Conservation (phyloP, 2,888 invertebrate species). For the Mythimna pallens region DNA sequence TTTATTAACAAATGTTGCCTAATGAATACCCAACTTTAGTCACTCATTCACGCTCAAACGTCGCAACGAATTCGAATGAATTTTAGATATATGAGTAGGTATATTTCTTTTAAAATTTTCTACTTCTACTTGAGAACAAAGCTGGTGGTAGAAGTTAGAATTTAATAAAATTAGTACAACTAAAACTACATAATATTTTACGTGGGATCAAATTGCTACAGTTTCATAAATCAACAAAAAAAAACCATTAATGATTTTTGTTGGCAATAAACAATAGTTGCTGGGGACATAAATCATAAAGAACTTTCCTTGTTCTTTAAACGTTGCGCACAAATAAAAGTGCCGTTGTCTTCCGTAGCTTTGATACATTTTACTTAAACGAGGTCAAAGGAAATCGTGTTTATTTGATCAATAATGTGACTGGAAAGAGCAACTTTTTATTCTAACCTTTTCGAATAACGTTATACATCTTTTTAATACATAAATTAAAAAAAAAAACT, state of each 20-base stretch:
- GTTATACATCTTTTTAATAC: neutral
- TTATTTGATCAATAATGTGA: slow-evolving; percentile 26
- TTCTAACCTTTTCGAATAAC: neutral
- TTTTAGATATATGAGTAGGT: no score
- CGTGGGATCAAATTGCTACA: neutral
- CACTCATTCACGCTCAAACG: no score
- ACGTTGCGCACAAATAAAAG: slow-evolving; percentile 30
- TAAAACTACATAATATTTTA: neutral
- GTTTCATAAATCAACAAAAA: neutral
- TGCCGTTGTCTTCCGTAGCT: slow-evolving; percentile 14
- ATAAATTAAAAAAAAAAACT: no score
- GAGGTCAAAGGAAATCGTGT: slow-evolving; percentile 35
- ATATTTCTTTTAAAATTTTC: no score
- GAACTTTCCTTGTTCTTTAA: slow-evolving; percentile 37
- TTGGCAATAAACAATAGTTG: slow-evolving; percentile 38
- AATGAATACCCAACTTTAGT: no score
- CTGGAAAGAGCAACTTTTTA: neutral
- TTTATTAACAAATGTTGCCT: no score
- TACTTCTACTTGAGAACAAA: no score
- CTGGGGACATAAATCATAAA: slow-evolving; percentile 38
- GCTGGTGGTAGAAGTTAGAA: no score
- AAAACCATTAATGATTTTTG: slow-evolving; percentile 8
- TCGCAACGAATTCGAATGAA: no score
- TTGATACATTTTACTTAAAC: slow-evolving; percentile 33
- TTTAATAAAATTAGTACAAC: no score